Base-by-base conservation (phyloP, 1,140 invertebrate genomes). In the Tyrophagus putrescentiae region DNA sequence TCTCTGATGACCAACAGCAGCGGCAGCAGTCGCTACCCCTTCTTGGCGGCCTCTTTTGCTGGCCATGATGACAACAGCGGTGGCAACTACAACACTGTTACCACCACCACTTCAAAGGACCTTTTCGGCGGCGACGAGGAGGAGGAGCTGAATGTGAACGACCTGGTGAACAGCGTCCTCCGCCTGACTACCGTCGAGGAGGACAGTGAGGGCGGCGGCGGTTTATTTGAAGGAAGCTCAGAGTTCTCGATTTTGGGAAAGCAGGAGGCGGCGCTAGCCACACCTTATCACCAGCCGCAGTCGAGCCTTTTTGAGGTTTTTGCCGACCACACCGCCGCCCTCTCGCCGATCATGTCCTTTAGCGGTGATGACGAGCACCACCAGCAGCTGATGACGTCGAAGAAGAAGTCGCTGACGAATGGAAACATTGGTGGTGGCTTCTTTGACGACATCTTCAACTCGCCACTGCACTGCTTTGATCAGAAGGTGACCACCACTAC, bases 161-260 rank as follows among this genome's bases (percentile, higher is more conserved):
- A 54, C n/a, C 3, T 54, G 31, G 25, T 54, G n/a, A 54, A 54
- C 13, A 25, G 39, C 27, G 52, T 54, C 21, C 52, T 54, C n/a
- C 13, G 25, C 2, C 27, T 27, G 31, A 31, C 25, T 2, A 33
- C n/a, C 21, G 18, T 4, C 25, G 41, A 42, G 25, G 18, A 5
- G 25, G 18, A 42, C 4, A 42, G 25, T 42, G 41, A 42, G 25
- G n/a, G 11, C 11, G 41, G n/a, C n/a, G n/a, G n/a, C n/a, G n/a
- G n/a, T n/a, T n/a, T n/a, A n/a, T n/a, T n/a, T n/a, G n/a, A n/a
- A n/a, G n/a, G n/a, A n/a, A n/a, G n/a, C n/a, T n/a, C n/a, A n/a
- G n/a, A n/a, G n/a, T n/a, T n/a, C n/a, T n/a, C n/a, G n/a, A n/a
- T n/a, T n/a, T n/a, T n/a, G n/a, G n/a, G n/a, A n/a, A n/a, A n/a